Evolutionary conservation across 2,113 vertebrate species (phyloP).

Genomic region (Burhinus bistriatus): DNA sequence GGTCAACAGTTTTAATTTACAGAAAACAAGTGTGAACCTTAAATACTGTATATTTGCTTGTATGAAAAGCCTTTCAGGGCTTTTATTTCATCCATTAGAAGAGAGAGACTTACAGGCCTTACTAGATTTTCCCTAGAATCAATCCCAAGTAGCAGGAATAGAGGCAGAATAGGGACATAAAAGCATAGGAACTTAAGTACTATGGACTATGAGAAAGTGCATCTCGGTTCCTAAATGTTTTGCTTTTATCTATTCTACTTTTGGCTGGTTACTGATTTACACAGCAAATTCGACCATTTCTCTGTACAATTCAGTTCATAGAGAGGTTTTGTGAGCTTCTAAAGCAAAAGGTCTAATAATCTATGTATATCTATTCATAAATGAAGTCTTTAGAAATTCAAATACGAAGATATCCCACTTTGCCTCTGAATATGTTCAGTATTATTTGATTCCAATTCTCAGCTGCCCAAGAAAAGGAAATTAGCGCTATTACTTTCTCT

Average conservation of each 20-base stretch:
- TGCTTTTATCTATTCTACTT: neutral
- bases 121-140: neutral
- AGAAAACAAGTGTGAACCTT: neutral
- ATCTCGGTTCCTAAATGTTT: neutral
- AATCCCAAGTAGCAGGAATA: neutral
- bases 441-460: neutral
- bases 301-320: neutral
- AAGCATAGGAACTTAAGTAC: neutral
- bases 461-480: neutral
- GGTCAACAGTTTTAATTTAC: neutral
- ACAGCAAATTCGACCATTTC: neutral
- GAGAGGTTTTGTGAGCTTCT: neutral
- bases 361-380: neutral
- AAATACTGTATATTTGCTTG: neutral
- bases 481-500: neutral
- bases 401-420: neutral
- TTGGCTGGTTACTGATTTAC: neutral
- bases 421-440: neutral
- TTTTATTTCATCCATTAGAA: neutral
- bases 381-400: constrained; percentile 4
- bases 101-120: neutral
- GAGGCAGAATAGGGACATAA: neutral
- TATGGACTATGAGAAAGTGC: neutral
- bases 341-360: neutral
- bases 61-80: neutral